Percentiles rank a stretch among this genome's conserved stretches.
Conservation (phyloP, 2,113 vertebrate species). For the Erinaceus europaeus region DNA sequence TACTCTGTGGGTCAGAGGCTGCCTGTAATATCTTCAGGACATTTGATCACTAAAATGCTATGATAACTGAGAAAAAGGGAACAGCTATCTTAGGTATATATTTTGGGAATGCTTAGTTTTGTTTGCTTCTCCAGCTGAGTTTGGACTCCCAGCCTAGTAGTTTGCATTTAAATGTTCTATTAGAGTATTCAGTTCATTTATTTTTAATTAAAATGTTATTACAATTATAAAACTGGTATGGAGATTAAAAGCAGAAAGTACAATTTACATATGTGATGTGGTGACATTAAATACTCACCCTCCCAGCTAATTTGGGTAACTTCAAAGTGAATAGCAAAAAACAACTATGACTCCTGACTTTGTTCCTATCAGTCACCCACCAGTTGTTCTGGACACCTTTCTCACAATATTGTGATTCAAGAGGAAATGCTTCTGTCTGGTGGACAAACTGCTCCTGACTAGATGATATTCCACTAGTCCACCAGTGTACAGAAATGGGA, state of each 20-base stretch:
- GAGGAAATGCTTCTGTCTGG: background rate
- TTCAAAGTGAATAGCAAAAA: slow-evolving; percentile 29
- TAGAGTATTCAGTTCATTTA: slow-evolving; percentile 65
- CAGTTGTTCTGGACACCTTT: background rate
- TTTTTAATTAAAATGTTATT: slow-evolving; percentile 73
- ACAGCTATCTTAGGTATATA: background rate
- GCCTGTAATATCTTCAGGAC: background rate
- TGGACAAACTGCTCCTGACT: background rate
- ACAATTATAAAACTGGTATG: slow-evolving; percentile 59
- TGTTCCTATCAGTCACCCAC: background rate
- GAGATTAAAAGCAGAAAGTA: slow-evolving; percentile 58
- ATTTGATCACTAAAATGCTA: background rate
- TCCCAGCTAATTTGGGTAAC: slow-evolving; percentile 29
- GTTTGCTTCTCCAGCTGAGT: slow-evolving; percentile 40
- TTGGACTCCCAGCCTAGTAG: slow-evolving; percentile 4
- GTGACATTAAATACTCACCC: slow-evolving; percentile 47
- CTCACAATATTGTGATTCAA: background rate
- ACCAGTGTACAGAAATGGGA: background rate
- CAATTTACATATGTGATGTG: slow-evolving; percentile 32
- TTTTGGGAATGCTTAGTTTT: slow-evolving; percentile 24
- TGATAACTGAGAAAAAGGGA: background rate
- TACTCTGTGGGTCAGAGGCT: background rate
- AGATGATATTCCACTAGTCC: background rate
- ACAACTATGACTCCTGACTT: background rate
- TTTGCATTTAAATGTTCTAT: slow-evolving; percentile 44